Percentiles rank a stretch among this genome's conserved stretches.
phyloP scores from a whole-genome alignment of 2,113 vertebrate species.

The Stegostoma tigrinum region DNA sequence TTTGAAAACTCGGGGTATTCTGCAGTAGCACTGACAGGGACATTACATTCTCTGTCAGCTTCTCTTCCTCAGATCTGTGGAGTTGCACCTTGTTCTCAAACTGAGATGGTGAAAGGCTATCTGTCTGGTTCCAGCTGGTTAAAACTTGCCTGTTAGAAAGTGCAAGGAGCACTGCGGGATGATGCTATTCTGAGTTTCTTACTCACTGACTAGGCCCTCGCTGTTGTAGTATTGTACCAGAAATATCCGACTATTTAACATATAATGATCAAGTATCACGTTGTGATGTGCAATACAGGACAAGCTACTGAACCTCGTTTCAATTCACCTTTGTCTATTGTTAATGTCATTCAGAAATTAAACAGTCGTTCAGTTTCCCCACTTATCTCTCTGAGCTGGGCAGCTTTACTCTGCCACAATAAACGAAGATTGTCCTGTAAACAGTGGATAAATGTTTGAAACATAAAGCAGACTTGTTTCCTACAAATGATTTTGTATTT shows the following conservation, averaged over 20 bases:
- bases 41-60: neutral
- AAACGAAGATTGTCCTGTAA: neutral
- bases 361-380: neutral
- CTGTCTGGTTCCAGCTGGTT: neutral
- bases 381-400: neutral
- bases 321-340: neutral
- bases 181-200: neutral
- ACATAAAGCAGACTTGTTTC: neutral
- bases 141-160: neutral
- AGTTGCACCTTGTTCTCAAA: neutral
- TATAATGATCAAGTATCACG: neutral
- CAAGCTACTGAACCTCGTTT: neutral
- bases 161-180: neutral
- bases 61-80: neutral
- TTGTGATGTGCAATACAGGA: neutral
- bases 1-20: too few relatives aligned
- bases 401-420: neutral
- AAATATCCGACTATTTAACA: neutral
- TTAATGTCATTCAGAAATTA: neutral
- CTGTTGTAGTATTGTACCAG: neutral
- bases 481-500: neutral
- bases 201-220: neutral
- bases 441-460: neutral
- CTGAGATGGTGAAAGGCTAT: neutral
- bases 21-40: neutral